Evolutionary conservation across 2,113 vertebrate species (phyloP).

Genomic region (Numida meleagris): DNA sequence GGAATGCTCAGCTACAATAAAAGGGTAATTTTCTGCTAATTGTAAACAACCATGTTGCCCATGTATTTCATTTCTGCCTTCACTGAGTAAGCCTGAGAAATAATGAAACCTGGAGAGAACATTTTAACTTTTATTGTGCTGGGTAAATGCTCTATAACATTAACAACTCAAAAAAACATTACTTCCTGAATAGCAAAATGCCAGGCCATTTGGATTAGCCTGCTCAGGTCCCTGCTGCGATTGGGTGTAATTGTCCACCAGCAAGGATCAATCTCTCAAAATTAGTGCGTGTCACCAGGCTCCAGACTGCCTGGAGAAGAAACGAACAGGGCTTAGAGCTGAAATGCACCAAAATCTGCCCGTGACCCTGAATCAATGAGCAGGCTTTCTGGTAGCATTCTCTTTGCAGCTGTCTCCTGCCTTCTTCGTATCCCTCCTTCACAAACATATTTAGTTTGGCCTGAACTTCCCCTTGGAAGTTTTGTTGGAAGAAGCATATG

Average conservation of each 20-base stretch:
- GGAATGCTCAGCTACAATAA: neutral
- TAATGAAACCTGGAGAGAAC: slow-evolving; percentile 24
- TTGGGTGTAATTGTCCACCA: slow-evolving; percentile 62
- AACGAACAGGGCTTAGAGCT: neutral
- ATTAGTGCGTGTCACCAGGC: slow-evolving; percentile 62
- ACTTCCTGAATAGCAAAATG: slow-evolving; percentile 47
- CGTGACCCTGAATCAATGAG: slow-evolving; percentile 33
- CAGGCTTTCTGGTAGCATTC: neutral
- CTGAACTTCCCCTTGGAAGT: neutral
- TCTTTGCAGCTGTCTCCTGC: neutral
- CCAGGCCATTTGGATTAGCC: slow-evolving; percentile 60
- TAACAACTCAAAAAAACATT: slow-evolving; percentile 61
- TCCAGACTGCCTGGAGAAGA: slow-evolving; percentile 39
- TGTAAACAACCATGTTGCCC: neutral
- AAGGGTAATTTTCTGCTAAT: slow-evolving; percentile 12
- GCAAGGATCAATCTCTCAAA: slow-evolving; percentile 65
- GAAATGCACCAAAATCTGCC: slow-evolving; percentile 3
- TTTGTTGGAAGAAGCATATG: neutral
- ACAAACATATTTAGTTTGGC: neutral
- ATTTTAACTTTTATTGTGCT: slow-evolving; percentile 31
- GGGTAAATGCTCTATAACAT: slow-evolving; percentile 58
- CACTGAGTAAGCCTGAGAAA: slow-evolving; percentile 28
- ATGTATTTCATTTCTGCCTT: neutral
- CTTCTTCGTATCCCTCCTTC: neutral
- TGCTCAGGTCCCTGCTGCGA: slow-evolving; percentile 53